Conservation (phyloP, 2,113 vertebrate species). For the Sminthopsis crassicaudata region DNA sequence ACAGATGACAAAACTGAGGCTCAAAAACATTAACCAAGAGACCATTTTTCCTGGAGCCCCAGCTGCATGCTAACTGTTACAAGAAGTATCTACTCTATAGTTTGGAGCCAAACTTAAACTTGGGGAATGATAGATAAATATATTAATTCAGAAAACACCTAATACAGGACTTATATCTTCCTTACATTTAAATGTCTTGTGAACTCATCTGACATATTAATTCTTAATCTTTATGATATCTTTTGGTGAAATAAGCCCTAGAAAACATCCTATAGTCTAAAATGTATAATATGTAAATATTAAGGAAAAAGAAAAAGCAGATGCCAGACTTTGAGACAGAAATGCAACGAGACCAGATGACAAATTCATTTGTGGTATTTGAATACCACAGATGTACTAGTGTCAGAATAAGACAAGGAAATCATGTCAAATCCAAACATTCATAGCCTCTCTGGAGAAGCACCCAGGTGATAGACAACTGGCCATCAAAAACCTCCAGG, state of each 20-base stretch:
- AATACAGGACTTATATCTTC: not conserved
- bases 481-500: not conserved
- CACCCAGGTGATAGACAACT: not conserved
- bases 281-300: not conserved
- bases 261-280: not conserved
- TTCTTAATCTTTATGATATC: not conserved
- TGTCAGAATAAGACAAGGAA: not conserved
- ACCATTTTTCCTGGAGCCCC: not conserved
- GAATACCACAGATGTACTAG: not conserved
- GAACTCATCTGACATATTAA: not conserved
- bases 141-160: not conserved
- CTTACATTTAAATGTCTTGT: not conserved
- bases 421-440: not conserved
- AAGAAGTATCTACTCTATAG: not conserved
- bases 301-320: not conserved
- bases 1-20: not conserved
- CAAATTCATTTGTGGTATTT: not conserved
- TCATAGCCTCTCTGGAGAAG: not conserved
- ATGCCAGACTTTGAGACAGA: not conserved
- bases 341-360: not conserved
- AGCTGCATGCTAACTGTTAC: not conserved
- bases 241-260: no score
- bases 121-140: not conserved
- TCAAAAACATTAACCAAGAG: not conserved
- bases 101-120: not conserved